Conservation (phyloP, 2,888 invertebrate species). For the Oegoconia quadripuncta region DNA sequence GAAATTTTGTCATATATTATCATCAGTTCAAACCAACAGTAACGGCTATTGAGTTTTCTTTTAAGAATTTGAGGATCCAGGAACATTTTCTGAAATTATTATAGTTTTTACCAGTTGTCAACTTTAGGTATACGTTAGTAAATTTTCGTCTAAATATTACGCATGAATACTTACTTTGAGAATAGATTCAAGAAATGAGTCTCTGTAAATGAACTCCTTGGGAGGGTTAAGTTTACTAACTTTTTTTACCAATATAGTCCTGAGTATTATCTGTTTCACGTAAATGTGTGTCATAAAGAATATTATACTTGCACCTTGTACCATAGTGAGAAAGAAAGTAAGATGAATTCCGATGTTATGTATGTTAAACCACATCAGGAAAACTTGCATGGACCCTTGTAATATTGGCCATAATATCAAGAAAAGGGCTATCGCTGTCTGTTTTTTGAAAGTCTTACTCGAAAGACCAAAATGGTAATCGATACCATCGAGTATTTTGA, state of each 20-base stretch:
- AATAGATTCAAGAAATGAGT: constrained; percentile 22
- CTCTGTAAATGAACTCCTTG: constrained; percentile 26
- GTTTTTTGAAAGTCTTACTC: constrained; percentile 28
- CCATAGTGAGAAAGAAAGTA: constrained; percentile 33
- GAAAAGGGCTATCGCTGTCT: constrained; percentile 25
- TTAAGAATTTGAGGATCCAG: neutral
- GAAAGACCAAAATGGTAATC: constrained; percentile 35
- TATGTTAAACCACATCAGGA: constrained; percentile 30
- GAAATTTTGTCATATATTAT: no score
- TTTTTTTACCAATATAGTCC: constrained; percentile 34
- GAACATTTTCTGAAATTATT: neutral
- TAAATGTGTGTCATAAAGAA: constrained; percentile 39
- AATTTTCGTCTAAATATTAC: no score
- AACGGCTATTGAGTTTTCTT: neutral
- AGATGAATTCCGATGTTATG: constrained; percentile 33
- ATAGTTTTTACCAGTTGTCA: no score
- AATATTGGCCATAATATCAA: constrained; percentile 29
- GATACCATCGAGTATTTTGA: constrained; percentile 35
- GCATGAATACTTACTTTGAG: constrained; percentile 32
- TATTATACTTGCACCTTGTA: constrained; percentile 42
- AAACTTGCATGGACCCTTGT: constrained; percentile 24
- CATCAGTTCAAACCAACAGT: no score
- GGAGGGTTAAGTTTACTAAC: constrained; percentile 20
- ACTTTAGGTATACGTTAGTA: no score
- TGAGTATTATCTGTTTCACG: constrained; percentile 34